Evolutionary conservation across 1,140 invertebrate species (phyloP).

Genomic region (Calliphora vicina): DNA sequence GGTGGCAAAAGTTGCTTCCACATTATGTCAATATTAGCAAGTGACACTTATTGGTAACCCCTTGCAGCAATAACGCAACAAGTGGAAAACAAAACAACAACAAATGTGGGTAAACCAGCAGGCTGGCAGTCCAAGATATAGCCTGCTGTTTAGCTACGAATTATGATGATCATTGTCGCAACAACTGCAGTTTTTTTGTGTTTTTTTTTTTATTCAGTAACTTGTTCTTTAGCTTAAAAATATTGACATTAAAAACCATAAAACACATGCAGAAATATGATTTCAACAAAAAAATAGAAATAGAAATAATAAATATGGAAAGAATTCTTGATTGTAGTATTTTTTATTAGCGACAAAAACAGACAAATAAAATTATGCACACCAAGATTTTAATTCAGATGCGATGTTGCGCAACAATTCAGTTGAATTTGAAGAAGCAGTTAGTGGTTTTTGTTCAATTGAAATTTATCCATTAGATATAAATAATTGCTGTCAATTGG

Average conservation of each 20-base stretch:
- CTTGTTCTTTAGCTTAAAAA: neutral
- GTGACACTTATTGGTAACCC: neutral
- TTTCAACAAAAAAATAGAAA: neutral
- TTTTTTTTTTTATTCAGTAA: neutral
- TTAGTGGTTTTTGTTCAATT: neutral
- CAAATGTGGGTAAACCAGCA: neutral
- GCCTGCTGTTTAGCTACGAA: neutral
- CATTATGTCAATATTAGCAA: slow-evolving; percentile 10
- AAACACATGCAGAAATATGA: neutral
- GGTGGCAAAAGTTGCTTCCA: slow-evolving; percentile 5
- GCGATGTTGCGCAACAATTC: neutral
- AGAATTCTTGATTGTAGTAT: neutral
- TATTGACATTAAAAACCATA: slow-evolving; percentile 1
- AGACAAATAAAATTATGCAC: neutral
- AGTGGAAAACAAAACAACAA: neutral
- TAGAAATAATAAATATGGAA: too few relatives aligned
- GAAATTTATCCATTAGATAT: neutral
- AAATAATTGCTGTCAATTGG: slow-evolving; percentile 10
- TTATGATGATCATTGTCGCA: neutral
- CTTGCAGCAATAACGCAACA: neutral
- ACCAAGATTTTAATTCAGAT: neutral
- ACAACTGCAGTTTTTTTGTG: neutral
- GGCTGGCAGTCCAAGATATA: neutral
- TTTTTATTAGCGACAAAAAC: neutral
- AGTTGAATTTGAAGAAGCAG: neutral